Evolutionary conservation across 2,113 vertebrate genomes (phyloP).

Genomic region (Halcyon malimbica): DNA sequence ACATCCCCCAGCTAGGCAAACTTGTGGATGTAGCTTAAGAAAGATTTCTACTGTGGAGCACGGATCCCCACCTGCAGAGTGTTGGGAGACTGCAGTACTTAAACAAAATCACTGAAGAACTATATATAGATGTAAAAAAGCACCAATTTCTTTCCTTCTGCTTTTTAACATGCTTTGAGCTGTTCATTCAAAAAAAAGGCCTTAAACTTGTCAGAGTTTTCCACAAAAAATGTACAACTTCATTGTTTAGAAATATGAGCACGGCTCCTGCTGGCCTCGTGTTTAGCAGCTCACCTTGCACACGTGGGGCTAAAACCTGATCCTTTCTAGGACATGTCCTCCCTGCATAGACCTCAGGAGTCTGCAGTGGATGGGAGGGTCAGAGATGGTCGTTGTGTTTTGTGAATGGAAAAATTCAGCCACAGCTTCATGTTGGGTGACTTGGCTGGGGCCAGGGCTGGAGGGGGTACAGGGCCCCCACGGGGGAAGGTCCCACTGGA

Average conservation of each 20-base stretch:
- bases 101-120: background rate
- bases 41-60: background rate
- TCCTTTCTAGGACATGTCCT: background rate
- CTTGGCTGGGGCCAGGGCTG: background rate
- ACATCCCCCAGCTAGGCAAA: rapidly evolving
- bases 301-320: background rate
- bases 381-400: background rate
- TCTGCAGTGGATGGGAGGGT: background rate
- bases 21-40: background rate
- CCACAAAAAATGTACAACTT: background rate
- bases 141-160: background rate
- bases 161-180: background rate
- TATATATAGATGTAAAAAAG: background rate
- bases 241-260: background rate
- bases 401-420: background rate
- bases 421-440: rapidly evolving
- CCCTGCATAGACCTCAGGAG: background rate
- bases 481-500: rapidly evolving
- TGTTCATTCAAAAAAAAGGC: background rate
- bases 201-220: background rate
- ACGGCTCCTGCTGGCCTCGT: background rate
- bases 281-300: background rate
- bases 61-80: background rate
- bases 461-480: background rate
- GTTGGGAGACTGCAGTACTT: background rate